Percentiles rank a stretch among this genome's conserved stretches.
phyloP scores from a whole-genome alignment of 2,797 vertebrate species.

The Mycteria americana region DNA sequence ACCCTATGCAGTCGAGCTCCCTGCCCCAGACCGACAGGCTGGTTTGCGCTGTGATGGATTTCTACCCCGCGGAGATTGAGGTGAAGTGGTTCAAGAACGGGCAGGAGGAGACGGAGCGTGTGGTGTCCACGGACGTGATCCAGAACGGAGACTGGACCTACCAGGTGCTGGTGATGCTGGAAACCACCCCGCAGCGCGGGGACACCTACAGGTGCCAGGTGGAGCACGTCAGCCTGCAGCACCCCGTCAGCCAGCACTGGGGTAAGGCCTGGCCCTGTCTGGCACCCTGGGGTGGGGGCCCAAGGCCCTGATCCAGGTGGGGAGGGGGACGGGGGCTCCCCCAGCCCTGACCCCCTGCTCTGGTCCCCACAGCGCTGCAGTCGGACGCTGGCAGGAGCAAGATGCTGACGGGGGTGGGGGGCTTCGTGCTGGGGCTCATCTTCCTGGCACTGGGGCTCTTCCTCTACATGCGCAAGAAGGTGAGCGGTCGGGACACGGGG shows the following conservation, averaged over 20 bases:
- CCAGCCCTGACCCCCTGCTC: neutral
- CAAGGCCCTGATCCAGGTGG: fast-evolving
- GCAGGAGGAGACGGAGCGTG: neutral
- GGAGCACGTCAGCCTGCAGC: neutral
- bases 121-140: constrained; percentile 1
- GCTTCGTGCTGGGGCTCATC: constrained; percentile 23
- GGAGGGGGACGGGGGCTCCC: neutral
- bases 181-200: neutral
- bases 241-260: neutral
- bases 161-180: constrained; percentile 17
- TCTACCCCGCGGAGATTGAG: neutral
- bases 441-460: constrained; percentile 16
- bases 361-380: neutral
- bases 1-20: fast-evolving
- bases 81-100: constrained; percentile 33
- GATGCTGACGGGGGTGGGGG: constrained; percentile 12
- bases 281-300: neutral
- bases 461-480: neutral
- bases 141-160: constrained; percentile 41
- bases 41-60: neutral
- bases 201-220: constrained; percentile 28
- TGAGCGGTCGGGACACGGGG: too few relatives aligned
- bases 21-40: neutral
- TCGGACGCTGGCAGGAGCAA: neutral
- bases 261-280: neutral